Percentiles rank a stretch among this genome's conserved stretches.
phyloP scores from a whole-genome alignment of 2,888 invertebrate genomes.

The Mythimna ferrago region DNA sequence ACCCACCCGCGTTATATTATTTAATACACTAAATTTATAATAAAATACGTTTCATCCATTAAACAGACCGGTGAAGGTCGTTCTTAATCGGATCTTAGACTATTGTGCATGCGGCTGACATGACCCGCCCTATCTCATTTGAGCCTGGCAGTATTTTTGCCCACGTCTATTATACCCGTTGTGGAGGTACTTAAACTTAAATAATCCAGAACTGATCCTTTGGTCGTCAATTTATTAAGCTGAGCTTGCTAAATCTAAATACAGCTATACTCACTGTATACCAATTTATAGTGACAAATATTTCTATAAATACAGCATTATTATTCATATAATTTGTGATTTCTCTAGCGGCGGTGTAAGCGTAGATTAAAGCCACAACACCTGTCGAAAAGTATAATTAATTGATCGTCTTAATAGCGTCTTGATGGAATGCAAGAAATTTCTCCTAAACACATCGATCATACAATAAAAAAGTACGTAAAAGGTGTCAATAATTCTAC shows the following conservation, averaged over 20 bases:
- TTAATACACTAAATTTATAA: no score
- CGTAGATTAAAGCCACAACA: constrained; percentile 8
- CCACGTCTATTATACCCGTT: no score
- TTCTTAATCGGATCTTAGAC: no score
- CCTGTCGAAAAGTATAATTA: constrained; percentile 25
- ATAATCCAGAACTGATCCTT: neutral
- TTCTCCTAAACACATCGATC: constrained; percentile 39
- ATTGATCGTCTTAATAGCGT: constrained; percentile 14
- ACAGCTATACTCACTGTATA: no score
- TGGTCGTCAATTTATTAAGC: neutral
- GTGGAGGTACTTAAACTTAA: neutral
- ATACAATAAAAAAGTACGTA: constrained; percentile 25
- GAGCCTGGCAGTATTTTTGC: no score
- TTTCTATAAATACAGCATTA: neutral
- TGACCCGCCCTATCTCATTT: no score
- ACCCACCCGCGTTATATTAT: no score
- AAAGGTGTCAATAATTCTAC: neutral
- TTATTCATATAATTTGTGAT: constrained; percentile 39
- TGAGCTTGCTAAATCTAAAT: neutral
- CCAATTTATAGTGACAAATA: neutral
- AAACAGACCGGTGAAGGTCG: no score
- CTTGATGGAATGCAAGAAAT: constrained; percentile 31
- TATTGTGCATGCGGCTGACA: no score
- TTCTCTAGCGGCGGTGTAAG: constrained; percentile 15
- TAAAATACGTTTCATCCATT: no score